Evolutionary conservation across 2,888 invertebrate species (phyloP), one percentile per base, ranked within the genome.

Genomic region (Himalopsyche kuldschensis): DNA sequence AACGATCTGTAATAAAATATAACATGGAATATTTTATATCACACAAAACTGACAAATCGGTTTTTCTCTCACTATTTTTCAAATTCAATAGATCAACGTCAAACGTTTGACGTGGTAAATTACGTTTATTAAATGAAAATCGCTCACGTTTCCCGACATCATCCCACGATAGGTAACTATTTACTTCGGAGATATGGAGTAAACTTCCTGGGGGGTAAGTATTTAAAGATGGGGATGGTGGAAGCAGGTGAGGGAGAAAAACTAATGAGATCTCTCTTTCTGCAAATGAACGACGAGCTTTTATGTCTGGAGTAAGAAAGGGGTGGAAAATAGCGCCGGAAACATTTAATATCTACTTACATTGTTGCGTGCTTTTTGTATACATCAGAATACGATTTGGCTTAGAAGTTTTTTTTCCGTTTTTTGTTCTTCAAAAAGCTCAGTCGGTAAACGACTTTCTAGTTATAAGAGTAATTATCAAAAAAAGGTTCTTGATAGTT

Each of bases 181-280:
- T 20, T 27, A 75, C 75, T 75, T 75, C 32, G 75, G 75, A 75
- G 30, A 24, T 20, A 20, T 6, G 55, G 75, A 75, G 31, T 2
- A 32, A 75, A 31, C 75, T 75, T 75, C 75, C 30, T 27, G 31
- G 47, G 48, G 78, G 17, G 6, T 15, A 20, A 17, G n/a, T 55
- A 20, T 55, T 55, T 20, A 55, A 55, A 55, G 24, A 55, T n/a
- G 55, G 55, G 24, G 55, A 6, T 6, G 5, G 55, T n/a, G 24
- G 3, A 31, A 20, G 3, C 47, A 78, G 78, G 78, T 78, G 46
- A 46, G 47, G 47, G 78, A 55, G 78, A 30, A 24, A 78, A 47
- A 47, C 78, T 78, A 78, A 78, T 78, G 78, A 78, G 78, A 78
- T 78, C 78, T 48, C 55, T 55, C 55, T 55, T 55, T 55, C 55